Base-by-base conservation (phyloP, 2,888 invertebrate genomes). In the Elmis aenea region DNA sequence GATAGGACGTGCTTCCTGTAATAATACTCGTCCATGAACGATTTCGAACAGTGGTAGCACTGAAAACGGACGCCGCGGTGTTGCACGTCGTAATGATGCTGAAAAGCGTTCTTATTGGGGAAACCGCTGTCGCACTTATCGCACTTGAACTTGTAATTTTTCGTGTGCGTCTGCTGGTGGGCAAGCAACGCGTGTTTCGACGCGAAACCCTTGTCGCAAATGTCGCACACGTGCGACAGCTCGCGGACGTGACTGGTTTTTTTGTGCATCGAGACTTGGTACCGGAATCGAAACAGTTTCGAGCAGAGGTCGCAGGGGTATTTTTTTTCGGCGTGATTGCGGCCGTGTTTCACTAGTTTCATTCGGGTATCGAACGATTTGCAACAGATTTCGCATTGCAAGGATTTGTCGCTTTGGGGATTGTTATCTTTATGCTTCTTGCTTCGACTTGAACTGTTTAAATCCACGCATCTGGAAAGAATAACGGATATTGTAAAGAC, bases 31-130 rank as follows among this genome's bases (percentile, higher is more conserved):
- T 67, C 66, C 23, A 68, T 62, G 62, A 70, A 73, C 38, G 66
- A 56, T 54, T 66, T 68, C 60, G 70, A 69, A 54, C 73, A 73
- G 33, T 68, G 61, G 18, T 67, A 61, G 57, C 73, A 73, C 48
- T 68, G 65, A 58, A 62, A 70, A 5, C 72, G 72, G 5, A 68
- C 70, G 42, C 68, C 67, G 55, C 59, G 58, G 64, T 64, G 68
- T 59, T 72, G 71, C 2, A 65, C 61, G 57, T 48, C 45, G 68
- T 71, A 69, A 62, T 73, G 72, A 26, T 48, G 24, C 5, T 13
- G 8, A 20, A 25, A 38, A 2, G 23, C 20, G 13, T 14, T 33
- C 13, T 26, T 25, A 9, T 27, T 24, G 2, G 27, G 28, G 13
- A 42, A 45, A 18, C 42, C 28, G 12, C 38, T 32, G 5, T 29